Conservation (phyloP, 2,797 vertebrate species). For the Chelon labrosus region DNA sequence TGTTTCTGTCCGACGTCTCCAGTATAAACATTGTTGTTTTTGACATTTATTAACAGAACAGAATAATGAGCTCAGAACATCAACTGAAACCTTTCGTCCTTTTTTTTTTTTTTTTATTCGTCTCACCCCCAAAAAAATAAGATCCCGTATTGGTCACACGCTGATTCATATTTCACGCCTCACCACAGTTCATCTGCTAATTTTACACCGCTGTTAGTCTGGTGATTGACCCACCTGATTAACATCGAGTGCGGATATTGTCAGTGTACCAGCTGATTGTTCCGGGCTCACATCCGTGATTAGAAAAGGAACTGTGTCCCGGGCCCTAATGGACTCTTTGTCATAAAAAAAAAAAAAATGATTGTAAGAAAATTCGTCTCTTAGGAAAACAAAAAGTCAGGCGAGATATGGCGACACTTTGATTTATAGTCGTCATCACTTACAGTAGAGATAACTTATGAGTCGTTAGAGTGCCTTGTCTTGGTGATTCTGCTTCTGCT, state of each 20-base stretch:
- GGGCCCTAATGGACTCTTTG: not conserved
- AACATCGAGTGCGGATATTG: conserved; percentile 4
- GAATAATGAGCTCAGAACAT: too few species aligned
- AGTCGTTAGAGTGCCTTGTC: conserved; percentile 5
- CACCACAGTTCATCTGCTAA: conserved; percentile 11
- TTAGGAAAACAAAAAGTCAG: conserved; percentile 21
- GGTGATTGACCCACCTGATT: conserved; percentile 12
- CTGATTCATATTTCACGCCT: conserved; percentile 15
- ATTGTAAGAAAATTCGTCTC: conserved; percentile 4
- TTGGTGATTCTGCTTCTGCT: conserved; percentile 12
- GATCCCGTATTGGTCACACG: conserved; percentile 2
- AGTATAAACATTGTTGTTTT: too few species aligned
- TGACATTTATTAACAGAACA: too few species aligned
- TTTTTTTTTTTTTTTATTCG: too few species aligned
- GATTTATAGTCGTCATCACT: conserved; percentile 48
- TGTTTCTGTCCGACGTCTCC: too few species aligned
- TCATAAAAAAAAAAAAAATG: not conserved
- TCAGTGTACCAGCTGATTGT: not conserved
- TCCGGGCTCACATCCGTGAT: not conserved
- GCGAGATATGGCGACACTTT: not conserved
- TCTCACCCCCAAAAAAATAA: too few species aligned
- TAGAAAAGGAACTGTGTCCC: not conserved
- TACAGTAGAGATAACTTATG: conserved; percentile 20
- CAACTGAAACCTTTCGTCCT: too few species aligned
- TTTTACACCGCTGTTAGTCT: not conserved